Evolutionary conservation across 1,140 invertebrate genomes (phyloP), one percentile per base, ranked within the genome.

Genomic region (Holotrichia oblita): DNA sequence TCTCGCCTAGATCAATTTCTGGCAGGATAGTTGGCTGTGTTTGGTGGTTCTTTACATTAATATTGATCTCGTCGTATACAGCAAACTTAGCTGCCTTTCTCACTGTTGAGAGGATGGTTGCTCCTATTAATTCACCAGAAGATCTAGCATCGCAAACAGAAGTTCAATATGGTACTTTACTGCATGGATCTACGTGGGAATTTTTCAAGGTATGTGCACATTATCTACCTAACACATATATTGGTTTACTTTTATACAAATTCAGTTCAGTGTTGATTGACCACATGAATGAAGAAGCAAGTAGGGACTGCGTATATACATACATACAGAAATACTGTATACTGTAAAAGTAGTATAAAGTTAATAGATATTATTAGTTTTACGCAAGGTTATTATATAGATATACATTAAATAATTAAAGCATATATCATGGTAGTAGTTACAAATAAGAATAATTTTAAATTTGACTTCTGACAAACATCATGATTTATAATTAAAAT

Each of bases 31-130:
- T 99, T 0, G 97, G 97, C 3, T 96, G 96, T 73, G 97, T 98
- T 0, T 99, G 98, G 98, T 99, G 98, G 98, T 99, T 99, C 88
- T 99, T 99, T 87, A 99, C 98, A 0, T 90, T 99, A 22, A 99
- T 99, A 84, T 91, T 99, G 78, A 98, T 99, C 79, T 99, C 97
- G 48, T 99, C 97, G 12, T 99, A 99, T 88, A 99, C 98, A 17
- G 98, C 98, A 64, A 99, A 99, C 88, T 90, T 99, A 78, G 97
- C 98, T 0, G 98, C 98, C 12, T 99, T 99, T 88, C 91, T 98
- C 59, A 98, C 97, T 0, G 94, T 98, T 14, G 97, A 98, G 87
- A 89, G 97, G 73, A 98, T 99, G 94, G 93, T 97, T 0, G 93
- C 96, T 7, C 96, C 97, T 0, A 97, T 99, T 79, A 97, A 98